Evolutionary conservation across 2,797 vertebrate species (phyloP), one percentile per base, ranked within the genome.

Genomic region (Anguilla marmorata): DNA sequence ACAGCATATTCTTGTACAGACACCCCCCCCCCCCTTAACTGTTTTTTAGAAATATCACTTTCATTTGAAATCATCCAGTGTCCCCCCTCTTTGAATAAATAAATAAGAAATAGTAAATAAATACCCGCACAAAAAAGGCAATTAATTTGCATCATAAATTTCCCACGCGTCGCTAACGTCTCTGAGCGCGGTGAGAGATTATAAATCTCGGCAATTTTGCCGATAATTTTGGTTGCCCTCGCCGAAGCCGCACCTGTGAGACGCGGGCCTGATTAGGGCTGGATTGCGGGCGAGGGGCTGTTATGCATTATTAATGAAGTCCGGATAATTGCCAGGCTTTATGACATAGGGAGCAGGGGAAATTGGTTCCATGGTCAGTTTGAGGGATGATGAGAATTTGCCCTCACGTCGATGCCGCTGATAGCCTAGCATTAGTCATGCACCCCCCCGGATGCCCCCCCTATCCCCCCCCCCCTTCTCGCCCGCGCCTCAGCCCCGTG

Each of bases 271-370:
- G 96, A 97, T 97, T 97, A 97, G 97, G 96, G 93, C 95, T 92
- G 95, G 95, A 97, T 96, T 97, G 94, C 93, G 92, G 96, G 95
- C 95, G 93, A 96, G 37, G 95, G 95, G 92, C 91, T 93, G 93
- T 94, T 97, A 97, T 97, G 96, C 94, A 98, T 98, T 98, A 98
- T 98, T 98, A 97, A 98, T 97, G 96, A 98, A 97, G 95, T 96
- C 95, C 82, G 92, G 94, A 95, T 97, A 97, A 98, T 98, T 98
- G 96, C 97, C 92, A 97, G 96, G 95, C 96, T 98, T 97, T 97
- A 98, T 97, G 96, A 96, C 94, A 96, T 95, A 94, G 93, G 93
- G 94, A 98, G 96, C 96, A 93, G 92, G 96, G 94, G 94, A 97
- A 98, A 98, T 98, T 97, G 95, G 96, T 97, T 98, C 96, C 95